phyloP scores from a whole-genome alignment of 2,797 vertebrate species.

The Falco peregrinus region DNA sequence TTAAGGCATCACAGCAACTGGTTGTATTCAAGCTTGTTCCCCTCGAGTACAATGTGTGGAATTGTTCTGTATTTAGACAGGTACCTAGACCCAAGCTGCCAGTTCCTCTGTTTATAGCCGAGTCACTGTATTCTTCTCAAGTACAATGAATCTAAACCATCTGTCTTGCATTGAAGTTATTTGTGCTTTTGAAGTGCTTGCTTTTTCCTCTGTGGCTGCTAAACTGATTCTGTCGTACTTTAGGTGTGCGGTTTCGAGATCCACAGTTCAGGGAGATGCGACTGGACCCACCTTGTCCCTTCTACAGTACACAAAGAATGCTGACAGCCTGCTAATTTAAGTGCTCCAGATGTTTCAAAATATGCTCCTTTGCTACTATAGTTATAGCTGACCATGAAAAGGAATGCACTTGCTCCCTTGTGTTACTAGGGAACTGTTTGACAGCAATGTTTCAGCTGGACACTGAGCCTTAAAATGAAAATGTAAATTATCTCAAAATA shows the following conservation, averaged over 20 bases:
- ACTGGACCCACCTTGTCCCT: neutral
- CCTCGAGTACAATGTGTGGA: neutral
- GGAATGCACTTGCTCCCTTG: accelerated
- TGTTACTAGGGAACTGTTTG: neutral
- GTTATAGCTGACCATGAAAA: neutral
- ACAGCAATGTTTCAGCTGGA: neutral
- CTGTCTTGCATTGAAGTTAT: neutral
- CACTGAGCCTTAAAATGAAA: neutral
- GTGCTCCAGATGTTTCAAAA: neutral
- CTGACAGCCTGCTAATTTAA: neutral
- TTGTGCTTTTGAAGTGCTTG: neutral
- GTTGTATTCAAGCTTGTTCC: neutral
- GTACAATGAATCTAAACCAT: neutral
- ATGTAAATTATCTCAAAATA: neutral
- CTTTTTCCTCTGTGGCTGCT: neutral
- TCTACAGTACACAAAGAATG: neutral
- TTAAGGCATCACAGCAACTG: neutral
- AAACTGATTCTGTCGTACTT: neutral
- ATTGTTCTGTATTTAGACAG: neutral
- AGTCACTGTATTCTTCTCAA: neutral
- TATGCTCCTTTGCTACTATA: neutral
- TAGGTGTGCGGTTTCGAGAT: neutral
- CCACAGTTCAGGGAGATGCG: neutral
- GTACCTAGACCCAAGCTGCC: neutral
- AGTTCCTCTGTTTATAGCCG: neutral